Base-by-base conservation (phyloP, 1,140 invertebrate genomes). In the Drosophila setifemur region DNA sequence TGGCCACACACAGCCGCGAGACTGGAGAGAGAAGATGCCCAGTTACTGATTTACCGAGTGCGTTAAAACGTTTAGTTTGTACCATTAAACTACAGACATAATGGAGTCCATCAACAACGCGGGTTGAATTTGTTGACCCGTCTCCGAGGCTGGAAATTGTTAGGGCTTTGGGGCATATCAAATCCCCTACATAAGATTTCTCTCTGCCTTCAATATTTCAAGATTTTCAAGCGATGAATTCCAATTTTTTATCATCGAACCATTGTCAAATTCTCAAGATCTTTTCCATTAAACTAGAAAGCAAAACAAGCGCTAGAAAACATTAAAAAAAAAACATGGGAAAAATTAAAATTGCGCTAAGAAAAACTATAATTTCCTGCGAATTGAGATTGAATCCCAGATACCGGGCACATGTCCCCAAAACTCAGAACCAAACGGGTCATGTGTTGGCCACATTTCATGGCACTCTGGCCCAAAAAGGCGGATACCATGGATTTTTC, bases 391-490 rank as follows among this genome's bases (percentile, higher is more conserved):
- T 70, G 35, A 55, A 49, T 35, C 40, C 31, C 44, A 52, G 42
- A 66, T 33, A 50, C 21, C 25, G 16, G 33, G 61, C 71, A 79
- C 73, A 66, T 82, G 58, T 83, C 60, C 33, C 57, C 55, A 60
- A 72, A 75, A 26, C 14, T 21, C n/a, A 2, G 43, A 37, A 37
- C 11, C 35, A 52, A 78, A 50, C 70, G 39, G 58, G 63, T 86
- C 81, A 86, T 86, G 29, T 86, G 81, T 79, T 86, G 75, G 53
- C 81, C 81, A 81, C 60, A 86, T 81, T 86, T 83, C 28, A 75
- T 45, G 58, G 52, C 52, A 69, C n/a, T n/a, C n/a, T n/a, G 45
- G 42, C 16, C 40, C 29, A 7, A 53, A 43, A 48, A 69, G 45
- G 42, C 28, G 42, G 31, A 21, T 50, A 49, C 45, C 54, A 23